phyloP scores from a whole-genome alignment of 1,140 invertebrate genomes.

The Antheraea mylitta region DNA sequence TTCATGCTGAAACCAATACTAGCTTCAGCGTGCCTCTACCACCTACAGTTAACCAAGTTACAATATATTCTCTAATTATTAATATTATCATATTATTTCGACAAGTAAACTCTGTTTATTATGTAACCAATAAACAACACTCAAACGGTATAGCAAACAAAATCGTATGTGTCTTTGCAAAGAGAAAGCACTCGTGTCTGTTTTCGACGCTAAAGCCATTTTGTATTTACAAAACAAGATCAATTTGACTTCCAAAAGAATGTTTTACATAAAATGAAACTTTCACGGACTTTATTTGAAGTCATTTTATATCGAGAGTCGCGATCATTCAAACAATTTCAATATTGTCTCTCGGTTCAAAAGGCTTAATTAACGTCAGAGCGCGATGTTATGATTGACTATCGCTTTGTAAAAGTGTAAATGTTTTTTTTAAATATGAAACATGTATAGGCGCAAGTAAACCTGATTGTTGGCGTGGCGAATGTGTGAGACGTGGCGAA shows the following conservation, averaged over 20 bases:
- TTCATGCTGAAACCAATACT: too few relatives aligned
- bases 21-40: too few relatives aligned
- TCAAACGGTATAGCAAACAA: neutral
- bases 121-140: neutral
- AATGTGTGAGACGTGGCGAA: too few relatives aligned
- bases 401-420: neutral
- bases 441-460: too few relatives aligned
- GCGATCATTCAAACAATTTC: constrained; percentile 3
- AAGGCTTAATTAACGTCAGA: neutral
- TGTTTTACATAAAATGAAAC: constrained; percentile 11
- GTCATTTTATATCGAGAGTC: constrained; percentile 11
- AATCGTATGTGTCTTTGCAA: neutral
- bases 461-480: too few relatives aligned
- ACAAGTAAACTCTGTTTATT: too few relatives aligned
- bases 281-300: constrained; percentile 2
- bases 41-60: too few relatives aligned
- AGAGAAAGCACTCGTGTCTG: neutral
- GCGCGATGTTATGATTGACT: neutral
- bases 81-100: too few relatives aligned
- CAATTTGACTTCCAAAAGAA: constrained; percentile 6
- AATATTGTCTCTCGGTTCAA: constrained; percentile 4
- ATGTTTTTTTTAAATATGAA: constrained; percentile 8
- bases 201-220: neutral
- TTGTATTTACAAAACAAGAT: neutral
- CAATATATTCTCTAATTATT: too few relatives aligned